phyloP scores from a whole-genome alignment of 2,888 invertebrate species.

The Dendrolimus houi region DNA sequence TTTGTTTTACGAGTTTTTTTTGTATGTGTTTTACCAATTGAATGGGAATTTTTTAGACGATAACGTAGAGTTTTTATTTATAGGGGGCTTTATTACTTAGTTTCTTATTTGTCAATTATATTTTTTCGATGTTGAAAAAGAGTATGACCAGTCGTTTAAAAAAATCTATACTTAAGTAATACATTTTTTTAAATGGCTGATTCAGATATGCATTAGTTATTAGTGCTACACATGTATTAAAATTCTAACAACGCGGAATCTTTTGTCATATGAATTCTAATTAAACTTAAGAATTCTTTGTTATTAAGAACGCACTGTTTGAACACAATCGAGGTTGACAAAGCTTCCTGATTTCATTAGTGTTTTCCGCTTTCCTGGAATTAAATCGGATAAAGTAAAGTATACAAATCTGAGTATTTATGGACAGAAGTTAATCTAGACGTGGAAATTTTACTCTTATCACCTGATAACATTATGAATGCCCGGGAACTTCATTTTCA shows the following conservation, averaged over 20 bases:
- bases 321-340: slow-evolving; percentile 6
- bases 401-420: not conserved
- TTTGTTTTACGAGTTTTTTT: not conserved
- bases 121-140: no score
- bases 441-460: not conserved
- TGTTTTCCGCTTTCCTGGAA: slow-evolving; percentile 5
- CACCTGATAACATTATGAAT: not conserved
- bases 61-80: no score
- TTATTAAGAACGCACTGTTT: slow-evolving; percentile 8
- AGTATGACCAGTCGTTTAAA: no score
- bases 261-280: slow-evolving; percentile 19
- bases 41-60: no score
- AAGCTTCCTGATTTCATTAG: slow-evolving; percentile 5
- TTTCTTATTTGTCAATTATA: no score
- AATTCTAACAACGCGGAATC: slow-evolving; percentile 21
- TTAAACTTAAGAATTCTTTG: slow-evolving; percentile 17
- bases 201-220: no score
- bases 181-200: no score
- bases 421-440: not conserved
- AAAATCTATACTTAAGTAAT: no score
- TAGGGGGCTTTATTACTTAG: no score
- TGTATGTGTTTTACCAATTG: not conserved
- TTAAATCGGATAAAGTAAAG: no score
- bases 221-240: no score
- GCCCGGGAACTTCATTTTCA: not conserved